A percentile compares a stretch with the other conserved stretches of the same genome.
phyloP scores from a whole-genome alignment of 2,113 vertebrate species.

The Terrapene triunguis region DNA sequence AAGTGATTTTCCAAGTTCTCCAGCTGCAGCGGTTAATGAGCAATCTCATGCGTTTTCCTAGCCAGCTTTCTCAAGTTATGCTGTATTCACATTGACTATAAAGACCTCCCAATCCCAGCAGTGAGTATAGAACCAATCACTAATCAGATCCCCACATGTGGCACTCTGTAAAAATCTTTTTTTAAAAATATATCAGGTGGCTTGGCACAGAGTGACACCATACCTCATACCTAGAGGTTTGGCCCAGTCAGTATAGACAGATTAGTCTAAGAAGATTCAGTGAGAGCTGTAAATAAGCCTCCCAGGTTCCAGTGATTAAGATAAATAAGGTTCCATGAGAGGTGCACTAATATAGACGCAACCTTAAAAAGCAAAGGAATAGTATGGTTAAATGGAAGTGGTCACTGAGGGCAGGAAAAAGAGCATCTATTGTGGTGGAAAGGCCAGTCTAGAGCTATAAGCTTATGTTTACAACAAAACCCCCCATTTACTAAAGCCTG shows the following conservation, averaged over 20 bases:
- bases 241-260: neutral
- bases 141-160: neutral
- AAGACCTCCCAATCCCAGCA: neutral
- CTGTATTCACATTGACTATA: neutral
- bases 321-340: neutral
- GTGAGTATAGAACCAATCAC: neutral
- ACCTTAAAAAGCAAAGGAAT: neutral
- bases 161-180: neutral
- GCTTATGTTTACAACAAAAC: too few species aligned
- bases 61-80: neutral
- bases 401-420: neutral
- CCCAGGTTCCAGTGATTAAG: neutral
- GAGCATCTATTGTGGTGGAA: neutral
- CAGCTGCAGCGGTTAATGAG: neutral
- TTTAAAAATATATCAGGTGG: neutral
- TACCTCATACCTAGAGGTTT: neutral
- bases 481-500: neutral
- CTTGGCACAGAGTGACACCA: neutral
- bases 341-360: neutral
- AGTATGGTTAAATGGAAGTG: neutral
- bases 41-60: neutral
- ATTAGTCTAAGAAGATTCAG: neutral
- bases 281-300: neutral
- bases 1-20: neutral
- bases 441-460: neutral